A percentile compares a stretch with the other conserved stretches of the same genome.
These are phyloP conservation scores for Micronycteris hirsuta DNA, from an alignment of 2,113 vertebrate species.

Conservation along the genomic window DNA sequence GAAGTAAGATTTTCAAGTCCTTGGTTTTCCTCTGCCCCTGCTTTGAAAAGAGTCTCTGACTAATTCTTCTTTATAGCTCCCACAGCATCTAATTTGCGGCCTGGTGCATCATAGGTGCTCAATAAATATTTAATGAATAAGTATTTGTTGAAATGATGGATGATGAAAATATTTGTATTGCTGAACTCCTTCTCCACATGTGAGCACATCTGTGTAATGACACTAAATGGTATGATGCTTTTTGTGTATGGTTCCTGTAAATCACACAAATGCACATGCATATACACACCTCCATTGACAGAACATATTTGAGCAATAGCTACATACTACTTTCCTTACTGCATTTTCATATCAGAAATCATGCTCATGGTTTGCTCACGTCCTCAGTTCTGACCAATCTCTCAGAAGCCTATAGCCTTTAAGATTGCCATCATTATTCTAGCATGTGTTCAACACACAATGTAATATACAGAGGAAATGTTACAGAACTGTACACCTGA, in stretches of 20 bases:
- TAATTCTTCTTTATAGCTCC: conserved; percentile 14
- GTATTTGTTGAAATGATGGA: conserved; percentile 13
- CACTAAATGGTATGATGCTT: background rate
- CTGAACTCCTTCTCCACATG: background rate
- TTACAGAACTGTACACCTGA: background rate
- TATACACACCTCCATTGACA: background rate
- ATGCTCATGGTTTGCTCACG: background rate
- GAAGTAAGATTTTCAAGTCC: background rate
- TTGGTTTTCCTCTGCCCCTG: background rate
- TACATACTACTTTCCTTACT: background rate
- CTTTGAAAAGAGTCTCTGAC: background rate
- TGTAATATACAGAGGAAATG: background rate
- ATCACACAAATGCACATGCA: background rate
- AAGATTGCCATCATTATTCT: background rate
- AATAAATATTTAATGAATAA: conserved; percentile 14
- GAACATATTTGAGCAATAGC: background rate
- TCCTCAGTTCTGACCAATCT: background rate
- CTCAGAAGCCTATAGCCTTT: background rate
- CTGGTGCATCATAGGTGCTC: background rate
- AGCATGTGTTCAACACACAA: background rate
- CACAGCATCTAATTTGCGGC: background rate
- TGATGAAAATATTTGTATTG: background rate
- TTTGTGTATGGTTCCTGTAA: background rate
- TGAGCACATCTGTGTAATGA: background rate
- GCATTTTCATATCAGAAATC: background rate